Conservation (phyloP, 92 coral and sea anemone species). For the Montipora capitata region DNA sequence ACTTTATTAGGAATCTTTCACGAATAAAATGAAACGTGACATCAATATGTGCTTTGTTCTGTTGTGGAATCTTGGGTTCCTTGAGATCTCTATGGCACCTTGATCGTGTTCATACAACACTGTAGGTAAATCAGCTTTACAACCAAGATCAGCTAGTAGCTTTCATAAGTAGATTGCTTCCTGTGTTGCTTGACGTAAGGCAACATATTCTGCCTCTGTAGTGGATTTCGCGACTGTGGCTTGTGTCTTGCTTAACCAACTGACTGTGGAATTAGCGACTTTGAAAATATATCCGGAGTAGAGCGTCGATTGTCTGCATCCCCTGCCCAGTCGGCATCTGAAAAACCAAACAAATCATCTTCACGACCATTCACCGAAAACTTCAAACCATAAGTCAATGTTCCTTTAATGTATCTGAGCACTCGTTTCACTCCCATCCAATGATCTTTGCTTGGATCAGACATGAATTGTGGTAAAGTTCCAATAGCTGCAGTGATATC, state of each 20-base stretch:
- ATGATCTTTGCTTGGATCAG: constrained; percentile 45
- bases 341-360: constrained; percentile 38
- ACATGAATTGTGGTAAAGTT: constrained; percentile 35
- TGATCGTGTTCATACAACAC: constrained; percentile 53
- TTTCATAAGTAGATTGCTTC: constrained; percentile 46
- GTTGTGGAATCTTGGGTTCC: constrained; percentile 43
- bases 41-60: constrained; percentile 40
- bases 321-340: constrained; percentile 55
- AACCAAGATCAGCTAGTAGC: constrained; percentile 55
- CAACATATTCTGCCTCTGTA: constrained; percentile 55
- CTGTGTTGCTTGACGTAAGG: constrained; percentile 49
- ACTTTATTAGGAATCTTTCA: too few species aligned
- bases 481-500: too few species aligned
- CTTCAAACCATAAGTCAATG: constrained; percentile 36
- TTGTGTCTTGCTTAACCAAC: constrained; percentile 33
- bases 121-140: constrained; percentile 38
- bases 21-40: constrained; percentile 44
- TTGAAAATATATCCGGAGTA: constrained; percentile 49
- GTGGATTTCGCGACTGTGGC: not conserved
- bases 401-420: constrained; percentile 55
- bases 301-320: constrained; percentile 22
- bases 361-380: constrained; percentile 16
- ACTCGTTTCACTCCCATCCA: not conserved
- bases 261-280: constrained; percentile 33
- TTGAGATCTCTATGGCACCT: constrained; percentile 44